phyloP scores from a whole-genome alignment of 1,140 invertebrate species.

The Drosophila elegans region DNA sequence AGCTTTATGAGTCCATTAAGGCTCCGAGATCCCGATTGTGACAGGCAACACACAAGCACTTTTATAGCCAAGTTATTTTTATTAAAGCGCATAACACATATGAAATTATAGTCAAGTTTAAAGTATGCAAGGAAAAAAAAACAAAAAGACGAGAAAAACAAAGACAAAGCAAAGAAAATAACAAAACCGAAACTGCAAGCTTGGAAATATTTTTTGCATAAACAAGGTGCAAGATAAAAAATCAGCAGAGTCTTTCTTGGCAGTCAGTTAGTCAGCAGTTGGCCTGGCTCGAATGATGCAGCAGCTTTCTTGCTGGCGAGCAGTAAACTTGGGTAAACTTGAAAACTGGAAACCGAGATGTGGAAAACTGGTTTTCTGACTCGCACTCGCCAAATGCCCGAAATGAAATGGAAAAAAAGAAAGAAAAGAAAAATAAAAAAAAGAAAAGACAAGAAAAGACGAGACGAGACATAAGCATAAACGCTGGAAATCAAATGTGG shows the following conservation, averaged over 20 bases:
- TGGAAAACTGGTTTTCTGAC: constrained; percentile 65
- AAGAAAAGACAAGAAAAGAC: too few species aligned
- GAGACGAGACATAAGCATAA: constrained; percentile 64
- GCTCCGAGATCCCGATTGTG: constrained; percentile 46
- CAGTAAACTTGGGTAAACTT: constrained; percentile 66
- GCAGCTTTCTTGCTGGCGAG: constrained; percentile 52
- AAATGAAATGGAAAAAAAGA: constrained; percentile 62
- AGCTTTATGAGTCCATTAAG: constrained; percentile 50
- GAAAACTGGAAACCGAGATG: constrained; percentile 68
- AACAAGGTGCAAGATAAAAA: constrained; percentile 71
- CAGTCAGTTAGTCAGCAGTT: constrained; percentile 57
- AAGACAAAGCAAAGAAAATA: constrained; percentile 27
- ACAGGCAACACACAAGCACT: constrained; percentile 22
- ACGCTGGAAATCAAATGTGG: constrained; percentile 75
- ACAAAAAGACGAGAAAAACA: constrained; percentile 15
- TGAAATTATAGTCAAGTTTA: constrained; percentile 55
- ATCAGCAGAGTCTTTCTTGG: constrained; percentile 25
- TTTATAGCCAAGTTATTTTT: constrained; percentile 56
- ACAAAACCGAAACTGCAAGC: constrained; percentile 55
- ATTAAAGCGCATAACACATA: constrained; percentile 55
- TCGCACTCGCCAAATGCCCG: constrained; percentile 58
- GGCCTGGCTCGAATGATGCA: constrained; percentile 36
- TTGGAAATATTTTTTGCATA: constrained; percentile 71
- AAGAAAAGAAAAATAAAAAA: constrained; percentile 39
- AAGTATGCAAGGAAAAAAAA: constrained; percentile 33